Evolutionary conservation across 2,113 vertebrate genomes (phyloP).

Genomic region (Semnornis frantzii): DNA sequence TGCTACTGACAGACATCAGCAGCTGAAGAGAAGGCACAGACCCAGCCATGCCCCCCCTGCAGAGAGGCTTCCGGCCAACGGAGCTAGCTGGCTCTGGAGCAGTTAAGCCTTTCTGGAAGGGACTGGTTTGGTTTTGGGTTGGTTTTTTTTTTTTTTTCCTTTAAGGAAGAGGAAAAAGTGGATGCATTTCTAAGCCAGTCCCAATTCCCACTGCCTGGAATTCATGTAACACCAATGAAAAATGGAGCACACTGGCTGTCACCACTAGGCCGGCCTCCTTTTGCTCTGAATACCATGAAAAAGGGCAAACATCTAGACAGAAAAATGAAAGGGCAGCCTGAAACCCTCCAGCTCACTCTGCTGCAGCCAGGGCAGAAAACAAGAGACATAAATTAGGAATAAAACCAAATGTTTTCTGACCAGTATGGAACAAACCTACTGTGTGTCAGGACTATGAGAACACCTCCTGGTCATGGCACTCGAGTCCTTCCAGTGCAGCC

Average conservation of each 20-base stretch:
- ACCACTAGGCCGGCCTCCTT: not conserved
- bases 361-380: not conserved
- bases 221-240: not conserved
- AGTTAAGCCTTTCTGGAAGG: not conserved
- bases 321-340: not conserved
- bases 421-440: conserved; percentile 1
- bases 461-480: not conserved
- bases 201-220: not conserved
- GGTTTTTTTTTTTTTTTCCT: not conserved
- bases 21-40: not conserved
- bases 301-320: not conserved
- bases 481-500: not conserved
- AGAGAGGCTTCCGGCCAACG: not conserved
- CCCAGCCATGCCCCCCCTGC: not conserved
- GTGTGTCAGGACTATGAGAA: not conserved
- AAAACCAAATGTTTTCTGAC: not conserved
- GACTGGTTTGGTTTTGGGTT: no score
- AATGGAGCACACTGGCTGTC: not conserved
- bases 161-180: conserved; percentile 13
- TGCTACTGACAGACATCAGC: not conserved
- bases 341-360: conserved; percentile 18
- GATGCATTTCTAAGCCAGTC: not conserved
- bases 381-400: not conserved
- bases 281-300: not conserved
- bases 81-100: not conserved